A percentile compares a stretch with the other conserved stretches of the same genome.
Evolutionary conservation across 2,888 invertebrate genomes (phyloP).

Genomic region (Mechanitis messenoides): DNA sequence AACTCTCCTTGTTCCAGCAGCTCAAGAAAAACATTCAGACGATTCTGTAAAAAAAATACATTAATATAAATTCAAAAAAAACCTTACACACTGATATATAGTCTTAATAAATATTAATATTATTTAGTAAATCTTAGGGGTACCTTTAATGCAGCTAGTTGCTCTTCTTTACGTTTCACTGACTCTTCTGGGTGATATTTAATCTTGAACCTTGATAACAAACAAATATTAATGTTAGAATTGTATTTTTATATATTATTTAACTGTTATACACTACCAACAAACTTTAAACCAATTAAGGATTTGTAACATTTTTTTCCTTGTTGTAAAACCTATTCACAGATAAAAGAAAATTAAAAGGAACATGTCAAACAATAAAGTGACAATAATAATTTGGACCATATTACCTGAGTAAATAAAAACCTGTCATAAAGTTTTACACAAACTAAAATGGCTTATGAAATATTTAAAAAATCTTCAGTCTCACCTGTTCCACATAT

Average conservation of each 20-base stretch:
- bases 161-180: slow-evolving; percentile 91
- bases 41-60: slow-evolving; percentile 74
- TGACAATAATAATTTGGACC: slow-evolving; percentile 29
- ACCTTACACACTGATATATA: too few species aligned
- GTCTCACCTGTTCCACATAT: slow-evolving; percentile 74
- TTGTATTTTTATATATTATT: not conserved
- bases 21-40: slow-evolving; percentile 92
- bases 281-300: not conserved
- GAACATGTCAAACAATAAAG: not conserved
- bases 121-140: not conserved
- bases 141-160: slow-evolving; percentile 87
- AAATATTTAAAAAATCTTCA: slow-evolving; percentile 69
- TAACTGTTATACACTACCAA: not conserved
- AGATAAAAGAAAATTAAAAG: slow-evolving; percentile 4
- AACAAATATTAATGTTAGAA: slow-evolving; percentile 14
- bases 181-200: slow-evolving; percentile 99
- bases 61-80: not conserved
- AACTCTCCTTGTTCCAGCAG: slow-evolving; percentile 85
- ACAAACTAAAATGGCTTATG: slow-evolving; percentile 62
- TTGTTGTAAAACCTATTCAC: slow-evolving; percentile 24
- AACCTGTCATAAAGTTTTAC: slow-evolving; percentile 27
- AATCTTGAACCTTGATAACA: slow-evolving; percentile 92
- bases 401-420: slow-evolving; percentile 24
- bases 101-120: not conserved
- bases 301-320: not conserved